Evolutionary conservation across 2,888 invertebrate species (phyloP).

Genomic region (Ichneumoninae sp.): DNA sequence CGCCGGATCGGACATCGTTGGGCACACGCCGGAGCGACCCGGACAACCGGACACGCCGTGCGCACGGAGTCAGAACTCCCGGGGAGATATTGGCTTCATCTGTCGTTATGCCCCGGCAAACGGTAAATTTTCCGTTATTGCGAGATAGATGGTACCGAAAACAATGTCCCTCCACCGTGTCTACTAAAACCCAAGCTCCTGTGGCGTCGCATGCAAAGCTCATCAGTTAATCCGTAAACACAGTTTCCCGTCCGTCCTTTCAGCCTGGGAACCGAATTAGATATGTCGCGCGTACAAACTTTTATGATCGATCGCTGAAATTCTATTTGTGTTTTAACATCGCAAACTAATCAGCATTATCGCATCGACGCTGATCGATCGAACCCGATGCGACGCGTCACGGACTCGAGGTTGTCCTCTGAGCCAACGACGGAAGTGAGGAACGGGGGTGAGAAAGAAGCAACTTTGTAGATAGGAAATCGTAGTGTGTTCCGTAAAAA

Average conservation of each 20-base stretch:
- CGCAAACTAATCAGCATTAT: constrained; percentile 58
- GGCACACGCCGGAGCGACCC: constrained; percentile 38
- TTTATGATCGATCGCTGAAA: background rate
- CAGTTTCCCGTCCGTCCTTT: background rate
- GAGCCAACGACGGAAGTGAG: constrained; percentile 10
- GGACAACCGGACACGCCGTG: background rate
- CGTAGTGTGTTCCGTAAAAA: background rate
- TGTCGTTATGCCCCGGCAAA: background rate
- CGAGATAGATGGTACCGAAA: background rate
- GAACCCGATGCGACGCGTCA: constrained; percentile 9
- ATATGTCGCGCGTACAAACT: background rate
- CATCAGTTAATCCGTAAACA: constrained; percentile 23
- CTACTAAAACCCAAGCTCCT: background rate
- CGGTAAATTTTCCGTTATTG: constrained; percentile 10
- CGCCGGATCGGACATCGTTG: constrained; percentile 58
- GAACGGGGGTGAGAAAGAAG: constrained; percentile 2
- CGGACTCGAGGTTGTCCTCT: constrained; percentile 9
- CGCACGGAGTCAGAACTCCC: constrained; percentile 5
- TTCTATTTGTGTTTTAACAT: constrained; percentile 29
- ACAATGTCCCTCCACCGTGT: background rate
- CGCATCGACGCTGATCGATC: constrained; percentile 53
- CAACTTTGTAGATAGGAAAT: constrained; percentile 6
- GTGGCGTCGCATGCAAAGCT: background rate
- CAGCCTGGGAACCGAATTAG: background rate
- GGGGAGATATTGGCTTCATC: constrained; percentile 7